Conservation (phyloP, 2,797 vertebrate species). For the Lagorchestes hirsutus region DNA sequence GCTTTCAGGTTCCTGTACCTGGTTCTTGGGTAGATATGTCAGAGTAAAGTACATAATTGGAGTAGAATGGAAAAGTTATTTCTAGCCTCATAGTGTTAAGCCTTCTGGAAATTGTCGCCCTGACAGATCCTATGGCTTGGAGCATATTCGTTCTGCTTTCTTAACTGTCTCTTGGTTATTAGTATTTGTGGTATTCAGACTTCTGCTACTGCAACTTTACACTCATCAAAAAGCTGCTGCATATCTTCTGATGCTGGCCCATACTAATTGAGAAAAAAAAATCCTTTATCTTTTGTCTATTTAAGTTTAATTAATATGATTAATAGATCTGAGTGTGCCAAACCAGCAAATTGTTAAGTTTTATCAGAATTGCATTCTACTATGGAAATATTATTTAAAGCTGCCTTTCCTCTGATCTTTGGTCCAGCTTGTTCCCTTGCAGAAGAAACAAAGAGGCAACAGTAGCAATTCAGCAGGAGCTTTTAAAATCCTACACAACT, state of each 20-base stretch:
- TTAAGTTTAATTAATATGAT: slow-evolving; percentile 1
- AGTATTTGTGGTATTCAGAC: background rate
- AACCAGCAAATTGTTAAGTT: background rate
- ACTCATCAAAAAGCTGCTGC: background rate
- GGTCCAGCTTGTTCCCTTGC: background rate
- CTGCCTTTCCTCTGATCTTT: slow-evolving; percentile 44
- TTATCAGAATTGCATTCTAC: slow-evolving; percentile 21
- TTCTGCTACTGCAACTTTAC: slow-evolving; percentile 38
- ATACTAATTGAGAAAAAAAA: background rate
- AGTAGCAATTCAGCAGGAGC: background rate
- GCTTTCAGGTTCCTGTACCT: background rate
- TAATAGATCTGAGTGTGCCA: background rate
- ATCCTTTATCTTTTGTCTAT: slow-evolving; percentile 8
- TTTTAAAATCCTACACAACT: background rate
- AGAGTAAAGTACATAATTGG: slow-evolving; percentile 26
- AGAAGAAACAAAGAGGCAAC: background rate
- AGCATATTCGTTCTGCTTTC: background rate
- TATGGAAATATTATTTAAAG: background rate
- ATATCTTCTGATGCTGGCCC: background rate
- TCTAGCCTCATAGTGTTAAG: slow-evolving; percentile 37
- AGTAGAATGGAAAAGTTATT: slow-evolving; percentile 26
- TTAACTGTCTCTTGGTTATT: slow-evolving; percentile 22
- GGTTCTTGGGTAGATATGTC: slow-evolving; percentile 18
- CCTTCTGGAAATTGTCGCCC: slow-evolving; percentile 43
- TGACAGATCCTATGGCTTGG: background rate